Evolutionary conservation across 1,140 invertebrate genomes (phyloP).

Genomic region (Sminthurides bifidus): DNA sequence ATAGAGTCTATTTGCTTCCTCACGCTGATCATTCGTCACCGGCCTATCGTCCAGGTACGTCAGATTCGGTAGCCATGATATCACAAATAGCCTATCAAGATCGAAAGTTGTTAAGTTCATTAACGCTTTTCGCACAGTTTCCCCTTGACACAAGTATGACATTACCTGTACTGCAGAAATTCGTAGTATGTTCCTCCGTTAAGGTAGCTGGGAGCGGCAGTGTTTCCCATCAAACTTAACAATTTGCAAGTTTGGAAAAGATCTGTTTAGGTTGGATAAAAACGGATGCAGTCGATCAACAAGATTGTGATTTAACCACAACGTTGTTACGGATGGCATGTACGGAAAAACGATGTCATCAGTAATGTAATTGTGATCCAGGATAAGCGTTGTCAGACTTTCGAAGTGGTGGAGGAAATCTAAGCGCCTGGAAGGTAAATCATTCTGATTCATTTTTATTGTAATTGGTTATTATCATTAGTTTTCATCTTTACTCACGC

Average conservation of each 20-base stretch:
- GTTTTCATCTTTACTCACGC: conserved; percentile 41
- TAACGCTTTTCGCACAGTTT: too few relatives aligned
- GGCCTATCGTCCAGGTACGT: conserved; percentile 51
- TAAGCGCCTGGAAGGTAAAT: conserved; percentile 9
- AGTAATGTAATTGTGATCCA: conserved; percentile 58
- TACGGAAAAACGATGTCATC: conserved; percentile 51
- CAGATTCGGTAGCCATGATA: conserved; percentile 52
- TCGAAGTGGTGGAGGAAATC: conserved; percentile 46
- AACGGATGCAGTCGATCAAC: conserved; percentile 57
- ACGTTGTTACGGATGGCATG: conserved; percentile 52
- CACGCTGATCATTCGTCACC: conserved; percentile 47
- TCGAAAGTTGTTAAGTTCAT: conserved; percentile 13
- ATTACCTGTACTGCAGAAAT: conserved; percentile 65
- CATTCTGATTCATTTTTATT: not conserved
- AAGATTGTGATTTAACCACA: conserved; percentile 67
- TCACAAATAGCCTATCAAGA: conserved; percentile 44
- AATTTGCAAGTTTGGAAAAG: conserved; percentile 53
- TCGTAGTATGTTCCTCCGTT: conserved; percentile 61
- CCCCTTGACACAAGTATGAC: too few relatives aligned
- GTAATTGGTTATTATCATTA: not conserved
- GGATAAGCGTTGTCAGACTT: conserved; percentile 54
- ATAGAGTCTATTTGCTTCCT: conserved; percentile 49
- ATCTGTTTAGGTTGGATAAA: conserved; percentile 49
- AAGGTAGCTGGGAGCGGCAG: conserved; percentile 57
- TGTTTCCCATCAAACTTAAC: conserved; percentile 65